Conservation (phyloP, 2,797 vertebrate species). For the Carduelis carduelis region DNA sequence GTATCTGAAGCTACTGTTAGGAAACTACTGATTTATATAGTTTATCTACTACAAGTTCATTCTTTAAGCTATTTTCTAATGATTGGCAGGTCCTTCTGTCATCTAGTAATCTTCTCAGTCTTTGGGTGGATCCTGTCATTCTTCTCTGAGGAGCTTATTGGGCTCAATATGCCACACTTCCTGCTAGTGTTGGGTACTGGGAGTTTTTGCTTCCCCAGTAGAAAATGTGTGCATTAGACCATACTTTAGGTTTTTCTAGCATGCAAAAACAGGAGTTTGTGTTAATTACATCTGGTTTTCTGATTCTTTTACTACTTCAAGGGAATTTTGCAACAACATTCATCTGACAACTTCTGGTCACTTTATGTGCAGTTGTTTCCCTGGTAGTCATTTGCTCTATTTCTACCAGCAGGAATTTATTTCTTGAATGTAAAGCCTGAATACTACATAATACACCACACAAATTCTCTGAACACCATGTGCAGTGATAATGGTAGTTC, state of each 20-base stretch:
- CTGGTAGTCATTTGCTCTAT: background rate
- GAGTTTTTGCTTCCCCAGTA: background rate
- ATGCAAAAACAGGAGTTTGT: background rate
- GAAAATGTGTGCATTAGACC: background rate
- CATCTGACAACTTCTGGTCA: background rate
- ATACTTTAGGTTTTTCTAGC: background rate
- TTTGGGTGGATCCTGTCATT: background rate
- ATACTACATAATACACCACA: background rate
- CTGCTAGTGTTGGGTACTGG: background rate
- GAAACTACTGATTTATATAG: background rate
- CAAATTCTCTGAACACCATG: background rate
- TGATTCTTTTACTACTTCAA: background rate
- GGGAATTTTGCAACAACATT: background rate
- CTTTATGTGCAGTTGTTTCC: background rate
- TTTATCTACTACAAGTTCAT: background rate
- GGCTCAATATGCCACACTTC: fast-evolving
- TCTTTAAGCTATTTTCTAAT: background rate
- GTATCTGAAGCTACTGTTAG: background rate
- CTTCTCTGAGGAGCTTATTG: background rate
- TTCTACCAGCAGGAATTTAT: background rate
- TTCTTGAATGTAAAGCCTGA: background rate
- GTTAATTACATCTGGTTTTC: background rate
- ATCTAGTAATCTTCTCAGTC: background rate
- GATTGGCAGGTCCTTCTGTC: background rate
- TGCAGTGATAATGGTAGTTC: background rate